Evolutionary conservation across 2,888 invertebrate genomes (phyloP).

Genomic region (Timema cristinae): DNA sequence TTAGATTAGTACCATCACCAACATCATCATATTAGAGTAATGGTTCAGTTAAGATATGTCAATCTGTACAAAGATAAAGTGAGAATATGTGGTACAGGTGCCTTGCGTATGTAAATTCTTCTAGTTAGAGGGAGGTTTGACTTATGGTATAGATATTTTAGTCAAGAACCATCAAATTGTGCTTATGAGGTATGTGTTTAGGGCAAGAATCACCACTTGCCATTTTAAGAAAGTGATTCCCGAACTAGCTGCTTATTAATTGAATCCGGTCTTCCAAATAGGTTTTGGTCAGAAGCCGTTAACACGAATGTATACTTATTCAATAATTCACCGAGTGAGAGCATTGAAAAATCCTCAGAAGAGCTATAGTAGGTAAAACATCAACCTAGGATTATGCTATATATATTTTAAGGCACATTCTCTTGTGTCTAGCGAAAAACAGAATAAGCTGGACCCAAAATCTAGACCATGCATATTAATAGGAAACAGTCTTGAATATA

Average conservation of each 20-base stretch:
- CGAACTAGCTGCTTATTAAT: neutral
- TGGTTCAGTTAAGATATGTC: neutral
- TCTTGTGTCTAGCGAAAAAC: neutral
- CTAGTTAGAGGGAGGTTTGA: neutral
- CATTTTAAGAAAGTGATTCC: neutral
- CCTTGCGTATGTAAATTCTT: neutral
- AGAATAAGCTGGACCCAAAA: neutral
- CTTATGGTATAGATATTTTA: neutral
- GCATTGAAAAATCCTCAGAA: neutral
- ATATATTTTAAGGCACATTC: neutral
- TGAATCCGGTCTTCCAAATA: conserved; percentile 6
- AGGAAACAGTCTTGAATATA: neutral
- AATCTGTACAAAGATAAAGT: neutral
- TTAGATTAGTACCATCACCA: neutral
- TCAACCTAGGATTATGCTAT: neutral
- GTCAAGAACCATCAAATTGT: neutral
- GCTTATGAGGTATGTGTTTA: neutral
- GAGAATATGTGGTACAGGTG: neutral
- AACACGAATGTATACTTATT: neutral
- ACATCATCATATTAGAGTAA: neutral
- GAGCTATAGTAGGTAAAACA: neutral
- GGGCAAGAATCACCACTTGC: neutral
- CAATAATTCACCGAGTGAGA: neutral
- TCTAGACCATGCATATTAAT: neutral
- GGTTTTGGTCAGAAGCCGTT: neutral